These are phyloP conservation scores for Epirrhoe tristata DNA, from an alignment of 2,888 invertebrate species.

Conservation along the genomic window DNA sequence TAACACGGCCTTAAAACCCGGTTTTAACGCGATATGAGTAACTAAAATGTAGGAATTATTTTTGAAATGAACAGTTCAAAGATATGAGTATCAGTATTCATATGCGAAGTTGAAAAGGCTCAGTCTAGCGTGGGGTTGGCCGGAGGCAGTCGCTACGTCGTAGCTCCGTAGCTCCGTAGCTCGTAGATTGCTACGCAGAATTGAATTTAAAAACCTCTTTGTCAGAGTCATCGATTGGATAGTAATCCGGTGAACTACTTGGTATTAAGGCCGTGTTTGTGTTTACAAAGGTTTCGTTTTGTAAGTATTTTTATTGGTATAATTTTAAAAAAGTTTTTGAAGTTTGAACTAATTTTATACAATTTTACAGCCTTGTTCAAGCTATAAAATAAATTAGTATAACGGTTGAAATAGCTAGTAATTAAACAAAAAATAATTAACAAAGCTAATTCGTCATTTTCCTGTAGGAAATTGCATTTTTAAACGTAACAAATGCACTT, in stretches of 20 bases:
- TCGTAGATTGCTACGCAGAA: constrained; percentile 45
- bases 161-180: constrained; percentile 50
- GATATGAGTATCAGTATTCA: constrained; percentile 38
- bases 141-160: constrained; percentile 67
- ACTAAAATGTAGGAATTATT: constrained; percentile 54
- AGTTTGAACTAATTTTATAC: background rate
- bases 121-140: constrained; percentile 63
- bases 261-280: constrained; percentile 30
- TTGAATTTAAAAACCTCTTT: constrained; percentile 49
- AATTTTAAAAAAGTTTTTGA: background rate
- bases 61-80: constrained; percentile 36
- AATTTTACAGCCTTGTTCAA: no score
- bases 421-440: no score
- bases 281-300: constrained; percentile 18
- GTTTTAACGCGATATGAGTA: constrained; percentile 46
- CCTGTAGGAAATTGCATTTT: no score
- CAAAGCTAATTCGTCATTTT: no score
- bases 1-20: constrained; percentile 29
- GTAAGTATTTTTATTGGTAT: constrained; percentile 18
- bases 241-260: constrained; percentile 33
- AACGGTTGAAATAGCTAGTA: no score
- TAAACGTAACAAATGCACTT: no score
- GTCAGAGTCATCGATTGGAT: constrained; percentile 37
- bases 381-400: no score
- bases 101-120: constrained; percentile 35